A percentile compares a stretch with the other conserved stretches of the same genome.
Evolutionary conservation across 2,113 vertebrate species (phyloP).

Genomic region (Halichoeres trimaculatus): DNA sequence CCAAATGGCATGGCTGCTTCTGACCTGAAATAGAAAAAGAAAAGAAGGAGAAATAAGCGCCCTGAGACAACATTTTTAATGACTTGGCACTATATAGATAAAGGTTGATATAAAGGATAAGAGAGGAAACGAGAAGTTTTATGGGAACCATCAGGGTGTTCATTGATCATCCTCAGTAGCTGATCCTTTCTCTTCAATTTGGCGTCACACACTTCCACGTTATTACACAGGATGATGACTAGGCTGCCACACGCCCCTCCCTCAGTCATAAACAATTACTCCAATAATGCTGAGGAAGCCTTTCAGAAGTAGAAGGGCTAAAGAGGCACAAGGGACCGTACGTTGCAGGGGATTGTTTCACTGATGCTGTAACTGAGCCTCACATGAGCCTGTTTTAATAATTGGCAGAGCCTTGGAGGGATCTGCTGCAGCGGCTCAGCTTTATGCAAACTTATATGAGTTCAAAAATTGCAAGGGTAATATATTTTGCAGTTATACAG

Average conservation of each 20-base stretch:
- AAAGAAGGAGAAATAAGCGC: background rate
- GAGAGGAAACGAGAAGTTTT: slow-evolving; percentile 13
- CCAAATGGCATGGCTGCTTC: slow-evolving; percentile 96
- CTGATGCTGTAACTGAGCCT: slow-evolving; percentile 22
- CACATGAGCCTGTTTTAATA: slow-evolving; percentile 25
- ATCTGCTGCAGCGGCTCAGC: slow-evolving; percentile 8
- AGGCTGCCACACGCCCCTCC: slow-evolving; percentile 7
- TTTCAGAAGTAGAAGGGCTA: slow-evolving; percentile 35
- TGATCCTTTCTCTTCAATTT: slow-evolving; percentile 24
- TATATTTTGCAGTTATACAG: background rate
- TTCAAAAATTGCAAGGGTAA: background rate
- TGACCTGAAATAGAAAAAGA: slow-evolving; percentile 76
- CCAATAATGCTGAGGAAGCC: slow-evolving; percentile 30
- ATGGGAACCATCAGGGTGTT: slow-evolving; percentile 1
- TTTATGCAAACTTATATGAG: slow-evolving; percentile 14
- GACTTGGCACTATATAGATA: too few relatives aligned
- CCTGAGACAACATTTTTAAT: too few relatives aligned
- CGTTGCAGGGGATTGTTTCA: slow-evolving; percentile 16
- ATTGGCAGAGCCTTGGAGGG: slow-evolving; percentile 4
- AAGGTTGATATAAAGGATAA: slow-evolving; percentile 6
- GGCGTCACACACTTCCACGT: slow-evolving; percentile 13
- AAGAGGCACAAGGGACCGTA: slow-evolving; percentile 35
- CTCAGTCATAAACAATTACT: slow-evolving; percentile 31
- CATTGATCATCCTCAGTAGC: background rate
- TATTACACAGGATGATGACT: slow-evolving; percentile 43